A percentile compares a stretch with the other conserved stretches of the same genome.
These are phyloP conservation scores for Calyptomena viridis DNA, from an alignment of 2,113 vertebrate species.

Conservation along the genomic window DNA sequence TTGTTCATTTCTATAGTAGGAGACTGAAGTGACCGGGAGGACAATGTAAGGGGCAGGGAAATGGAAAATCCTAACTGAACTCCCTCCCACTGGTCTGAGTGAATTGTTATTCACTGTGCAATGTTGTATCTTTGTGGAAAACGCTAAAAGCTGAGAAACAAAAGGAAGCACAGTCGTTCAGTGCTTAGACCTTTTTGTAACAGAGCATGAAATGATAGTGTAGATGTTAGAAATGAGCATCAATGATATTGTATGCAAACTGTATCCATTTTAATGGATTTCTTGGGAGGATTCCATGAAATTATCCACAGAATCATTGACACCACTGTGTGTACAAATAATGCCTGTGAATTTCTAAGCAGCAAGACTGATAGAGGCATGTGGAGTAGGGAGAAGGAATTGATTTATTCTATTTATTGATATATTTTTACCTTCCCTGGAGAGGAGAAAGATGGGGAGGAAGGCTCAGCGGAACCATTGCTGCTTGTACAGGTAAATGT, in stretches of 20 bases:
- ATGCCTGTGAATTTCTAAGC: not conserved
- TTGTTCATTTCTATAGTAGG: not conserved
- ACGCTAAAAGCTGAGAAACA: not conserved
- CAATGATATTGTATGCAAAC: not conserved
- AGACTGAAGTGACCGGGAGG: not conserved
- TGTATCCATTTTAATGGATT: not conserved
- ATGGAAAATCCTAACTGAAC: not conserved
- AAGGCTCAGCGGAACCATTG: not conserved
- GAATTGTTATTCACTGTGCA: not conserved
- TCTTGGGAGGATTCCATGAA: not conserved
- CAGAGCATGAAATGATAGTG: not conserved
- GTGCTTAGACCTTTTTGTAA: not conserved
- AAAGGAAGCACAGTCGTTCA: not conserved
- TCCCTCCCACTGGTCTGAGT: not conserved
- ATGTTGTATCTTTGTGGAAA: not conserved
- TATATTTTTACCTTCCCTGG: not conserved
- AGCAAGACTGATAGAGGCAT: not conserved
- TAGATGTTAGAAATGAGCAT: not conserved
- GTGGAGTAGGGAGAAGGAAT: not conserved
- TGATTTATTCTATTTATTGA: not conserved
- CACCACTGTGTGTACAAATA: not conserved
- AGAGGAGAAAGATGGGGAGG: not conserved
- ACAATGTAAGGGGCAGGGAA: not conserved
- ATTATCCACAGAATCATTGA: not conserved
- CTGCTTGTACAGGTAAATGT: not conserved